Conservation (phyloP, 92 coral and sea anemone genomes). For the Montipora capitata region DNA sequence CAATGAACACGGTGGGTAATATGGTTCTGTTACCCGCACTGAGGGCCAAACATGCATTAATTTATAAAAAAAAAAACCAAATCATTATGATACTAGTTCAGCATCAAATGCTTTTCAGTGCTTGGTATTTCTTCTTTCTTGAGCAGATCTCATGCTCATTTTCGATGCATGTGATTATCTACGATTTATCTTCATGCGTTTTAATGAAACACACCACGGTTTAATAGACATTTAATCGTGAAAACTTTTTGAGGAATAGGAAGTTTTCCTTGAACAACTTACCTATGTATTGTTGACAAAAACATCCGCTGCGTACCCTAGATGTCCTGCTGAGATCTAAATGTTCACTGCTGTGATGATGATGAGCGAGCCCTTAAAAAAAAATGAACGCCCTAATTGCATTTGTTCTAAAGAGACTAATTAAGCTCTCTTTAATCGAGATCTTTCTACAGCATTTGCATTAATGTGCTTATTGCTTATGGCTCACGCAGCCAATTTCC, state of each 20-base stretch:
- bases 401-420: too few relatives aligned
- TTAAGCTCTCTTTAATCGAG: too few relatives aligned
- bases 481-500: too few relatives aligned
- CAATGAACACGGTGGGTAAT: conserved; percentile 20
- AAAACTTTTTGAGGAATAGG: too few relatives aligned
- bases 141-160: background rate
- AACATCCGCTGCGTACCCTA: background rate
- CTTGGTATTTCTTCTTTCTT: too few relatives aligned
- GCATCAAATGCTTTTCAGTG: background rate
- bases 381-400: too few relatives aligned
- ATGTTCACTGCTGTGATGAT: background rate
- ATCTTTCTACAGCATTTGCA: background rate
- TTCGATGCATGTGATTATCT: background rate
- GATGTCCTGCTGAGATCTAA: background rate
- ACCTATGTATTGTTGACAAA: background rate
- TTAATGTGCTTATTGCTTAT: too few relatives aligned
- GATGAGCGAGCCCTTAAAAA: background rate
- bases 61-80: background rate
- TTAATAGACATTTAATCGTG: background rate
- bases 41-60: background rate
- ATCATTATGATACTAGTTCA: too few relatives aligned
- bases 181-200: background rate
- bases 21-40: background rate
- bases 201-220: background rate
- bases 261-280: background rate